These are phyloP conservation scores for Aporophyla lueneburgensis DNA, from an alignment of 2,888 invertebrate genomes.

Conservation along the genomic window DNA sequence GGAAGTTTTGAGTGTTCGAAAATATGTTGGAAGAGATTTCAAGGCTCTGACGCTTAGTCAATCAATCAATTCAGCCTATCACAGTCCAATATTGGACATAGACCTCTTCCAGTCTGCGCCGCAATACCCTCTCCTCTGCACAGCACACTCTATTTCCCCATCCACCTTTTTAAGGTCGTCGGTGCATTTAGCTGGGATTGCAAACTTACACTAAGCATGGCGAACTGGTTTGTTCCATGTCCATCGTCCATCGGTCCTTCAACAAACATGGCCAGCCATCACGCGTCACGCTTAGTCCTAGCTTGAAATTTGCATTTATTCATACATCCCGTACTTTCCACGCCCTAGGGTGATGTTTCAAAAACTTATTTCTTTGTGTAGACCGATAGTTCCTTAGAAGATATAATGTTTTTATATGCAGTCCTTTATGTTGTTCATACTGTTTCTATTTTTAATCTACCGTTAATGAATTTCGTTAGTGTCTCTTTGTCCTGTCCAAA, in stretches of 20 bases:
- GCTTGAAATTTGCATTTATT: not conserved
- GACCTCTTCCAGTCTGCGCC: not conserved
- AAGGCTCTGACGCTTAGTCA: not conserved
- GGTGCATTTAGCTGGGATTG: not conserved
- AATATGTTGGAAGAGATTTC: no score
- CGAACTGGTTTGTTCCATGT: not conserved
- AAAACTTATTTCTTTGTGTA: not conserved
- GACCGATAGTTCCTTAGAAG: not conserved
- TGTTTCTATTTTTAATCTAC: not conserved
- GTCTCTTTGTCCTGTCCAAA: constrained; percentile 43
- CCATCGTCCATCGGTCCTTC: not conserved
- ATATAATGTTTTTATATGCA: not conserved
- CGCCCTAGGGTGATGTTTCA: no score
- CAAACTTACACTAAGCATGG: not conserved
- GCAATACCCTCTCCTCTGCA: not conserved
- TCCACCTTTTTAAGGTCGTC: not conserved
- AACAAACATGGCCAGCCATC: not conserved
- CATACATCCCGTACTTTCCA: not conserved
- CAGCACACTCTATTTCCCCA: not conserved
- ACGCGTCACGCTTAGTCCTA: not conserved
- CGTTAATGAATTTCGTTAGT: not conserved
- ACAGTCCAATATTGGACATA: not conserved
- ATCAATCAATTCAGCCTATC: not conserved
- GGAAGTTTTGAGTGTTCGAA: no score
- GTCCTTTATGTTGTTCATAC: not conserved